A percentile compares a stretch with the other conserved stretches of the same genome.
Conservation (phyloP, 1,140 invertebrate genomes). For the Chlorops oryzae region DNA sequence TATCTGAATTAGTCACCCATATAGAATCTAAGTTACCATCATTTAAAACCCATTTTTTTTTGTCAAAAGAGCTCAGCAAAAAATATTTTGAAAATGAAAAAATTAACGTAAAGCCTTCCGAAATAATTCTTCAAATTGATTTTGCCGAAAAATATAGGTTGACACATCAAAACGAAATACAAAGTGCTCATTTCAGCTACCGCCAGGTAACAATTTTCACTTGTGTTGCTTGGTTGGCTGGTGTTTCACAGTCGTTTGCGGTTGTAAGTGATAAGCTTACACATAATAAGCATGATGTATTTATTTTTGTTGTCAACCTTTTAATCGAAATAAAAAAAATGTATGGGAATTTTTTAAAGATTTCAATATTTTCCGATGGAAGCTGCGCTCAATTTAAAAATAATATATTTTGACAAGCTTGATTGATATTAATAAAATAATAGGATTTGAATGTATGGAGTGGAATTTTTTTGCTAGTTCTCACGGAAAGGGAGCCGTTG, state of each 20-base stretch:
- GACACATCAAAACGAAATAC: constrained; percentile 12
- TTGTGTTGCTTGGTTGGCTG: not conserved
- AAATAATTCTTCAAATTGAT: constrained; percentile 10
- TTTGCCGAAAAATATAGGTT: constrained; percentile 14
- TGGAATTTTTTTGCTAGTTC: no score
- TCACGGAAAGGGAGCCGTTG: no score
- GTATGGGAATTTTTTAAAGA: not conserved
- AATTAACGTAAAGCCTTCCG: constrained; percentile 3
- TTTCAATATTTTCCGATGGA: constrained; percentile 8
- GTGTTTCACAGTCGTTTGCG: not conserved
- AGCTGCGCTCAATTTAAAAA: constrained; percentile 8
- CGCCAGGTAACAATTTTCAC: constrained; percentile 9
- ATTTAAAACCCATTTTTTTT: constrained; percentile 7
- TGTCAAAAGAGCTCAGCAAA: constrained; percentile 8
- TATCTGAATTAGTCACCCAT: constrained; percentile 3
- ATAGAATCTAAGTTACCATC: not conserved
- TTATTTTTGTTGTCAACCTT: not conserved
- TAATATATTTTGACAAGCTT: not conserved
- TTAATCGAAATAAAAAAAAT: not conserved
- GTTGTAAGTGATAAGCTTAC: constrained; percentile 5
- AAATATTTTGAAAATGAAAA: constrained; percentile 7
- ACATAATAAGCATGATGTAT: constrained; percentile 5
- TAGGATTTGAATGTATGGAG: no score
- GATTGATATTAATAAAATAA: no score
- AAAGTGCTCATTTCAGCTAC: no score